Percentiles rank a stretch among this genome's conserved stretches.
Conservation (phyloP, 2,113 vertebrate species). For the Myotis yumanensis region DNA sequence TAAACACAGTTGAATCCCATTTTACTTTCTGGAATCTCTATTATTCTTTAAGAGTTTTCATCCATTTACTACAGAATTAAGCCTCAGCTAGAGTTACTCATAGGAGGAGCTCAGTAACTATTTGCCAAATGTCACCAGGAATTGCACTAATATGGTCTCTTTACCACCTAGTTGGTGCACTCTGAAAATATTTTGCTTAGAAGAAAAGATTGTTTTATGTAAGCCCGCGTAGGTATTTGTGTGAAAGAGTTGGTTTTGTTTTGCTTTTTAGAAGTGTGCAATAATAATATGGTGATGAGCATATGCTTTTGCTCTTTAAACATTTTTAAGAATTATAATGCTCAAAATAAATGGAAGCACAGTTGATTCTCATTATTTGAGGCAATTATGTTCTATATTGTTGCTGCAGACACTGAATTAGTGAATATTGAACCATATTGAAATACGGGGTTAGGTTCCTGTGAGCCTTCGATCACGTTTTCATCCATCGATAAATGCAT, state of each 20-base stretch:
- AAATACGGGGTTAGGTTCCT: neutral
- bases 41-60: neutral
- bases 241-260: constrained; percentile 15
- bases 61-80: neutral
- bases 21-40: constrained; percentile 20
- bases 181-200: constrained; percentile 37
- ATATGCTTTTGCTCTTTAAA: constrained; percentile 36
- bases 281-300: constrained; percentile 11
- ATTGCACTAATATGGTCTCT: neutral
- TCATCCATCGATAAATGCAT: neutral
- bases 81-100: neutral
- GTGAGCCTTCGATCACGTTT: neutral
- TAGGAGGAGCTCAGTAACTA: neutral
- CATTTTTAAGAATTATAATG: neutral
- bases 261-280: constrained; percentile 20
- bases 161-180: neutral
- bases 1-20: neutral
- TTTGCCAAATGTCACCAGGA: neutral
- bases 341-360: constrained; percentile 3
- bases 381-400: neutral
- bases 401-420: neutral
- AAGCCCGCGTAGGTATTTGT: neutral
- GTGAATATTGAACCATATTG: neutral
- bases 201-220: constrained; percentile 25
- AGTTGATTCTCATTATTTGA: neutral